A percentile compares a stretch with the other conserved stretches of the same genome.
These are phyloP conservation scores for Drosophila pectinifera DNA, from an alignment of 1,140 invertebrate genomes.

Conservation along the genomic window DNA sequence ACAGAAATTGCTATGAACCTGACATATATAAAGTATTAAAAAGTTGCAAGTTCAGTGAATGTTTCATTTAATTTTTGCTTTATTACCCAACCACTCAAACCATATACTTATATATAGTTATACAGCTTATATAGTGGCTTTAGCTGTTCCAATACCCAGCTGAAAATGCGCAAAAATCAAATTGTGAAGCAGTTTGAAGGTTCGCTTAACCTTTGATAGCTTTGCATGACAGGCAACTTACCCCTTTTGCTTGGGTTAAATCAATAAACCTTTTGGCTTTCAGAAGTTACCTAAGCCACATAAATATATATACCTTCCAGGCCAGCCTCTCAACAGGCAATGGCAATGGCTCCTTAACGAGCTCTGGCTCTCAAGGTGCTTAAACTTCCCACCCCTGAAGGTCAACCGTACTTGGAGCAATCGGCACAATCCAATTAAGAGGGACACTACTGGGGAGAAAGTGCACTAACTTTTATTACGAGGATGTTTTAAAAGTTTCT, in stretches of 20 bases:
- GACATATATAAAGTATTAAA: too few relatives aligned
- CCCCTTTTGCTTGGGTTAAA: slow-evolving; percentile 11
- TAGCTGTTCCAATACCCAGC: neutral
- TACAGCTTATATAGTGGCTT: too few relatives aligned
- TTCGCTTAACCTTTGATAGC: slow-evolving; percentile 11
- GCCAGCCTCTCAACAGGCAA: slow-evolving; percentile 1
- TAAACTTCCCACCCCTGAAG: slow-evolving; percentile 12
- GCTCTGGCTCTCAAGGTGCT: slow-evolving; percentile 4
- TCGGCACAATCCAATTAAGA: slow-evolving; percentile 27
- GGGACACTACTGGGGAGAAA: slow-evolving; percentile 4
- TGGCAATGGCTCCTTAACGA: slow-evolving; percentile 6
- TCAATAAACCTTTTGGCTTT: slow-evolving; percentile 22
- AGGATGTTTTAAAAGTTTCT: slow-evolving; percentile 30
- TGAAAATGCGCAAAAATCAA: neutral
- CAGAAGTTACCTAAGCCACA: neutral
- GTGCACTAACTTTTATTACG: slow-evolving; percentile 4
- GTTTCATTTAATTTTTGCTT: too few relatives aligned
- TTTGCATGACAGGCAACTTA: slow-evolving; percentile 10
- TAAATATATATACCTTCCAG: neutral
- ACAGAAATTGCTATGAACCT: neutral
- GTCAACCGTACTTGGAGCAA: slow-evolving; percentile 18
- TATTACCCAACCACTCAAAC: too few relatives aligned
- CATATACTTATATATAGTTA: too few relatives aligned
- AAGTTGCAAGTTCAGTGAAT: too few relatives aligned
- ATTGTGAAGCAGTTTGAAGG: neutral